Evolutionary conservation across 2,113 vertebrate species (phyloP).

Genomic region (Puffinus mauretanicus): DNA sequence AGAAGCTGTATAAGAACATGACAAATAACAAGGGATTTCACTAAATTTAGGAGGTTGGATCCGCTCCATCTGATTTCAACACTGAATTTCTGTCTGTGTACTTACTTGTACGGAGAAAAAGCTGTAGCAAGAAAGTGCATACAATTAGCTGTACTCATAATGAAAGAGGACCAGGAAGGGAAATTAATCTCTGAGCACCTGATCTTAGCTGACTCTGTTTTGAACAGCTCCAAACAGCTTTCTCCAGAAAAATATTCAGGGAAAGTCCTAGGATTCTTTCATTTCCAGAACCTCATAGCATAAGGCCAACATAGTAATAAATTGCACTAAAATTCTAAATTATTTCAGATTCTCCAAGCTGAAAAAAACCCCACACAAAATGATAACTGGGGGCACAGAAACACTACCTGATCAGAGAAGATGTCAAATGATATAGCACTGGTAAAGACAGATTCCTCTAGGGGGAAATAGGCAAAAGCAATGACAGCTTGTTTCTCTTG

Average conservation of each 20-base stretch:
- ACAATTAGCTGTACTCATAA: not conserved
- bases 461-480: not conserved
- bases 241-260: not conserved
- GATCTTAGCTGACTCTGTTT: not conserved
- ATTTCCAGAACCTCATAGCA: not conserved
- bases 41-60: not conserved
- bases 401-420: not conserved
- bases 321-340: not conserved
- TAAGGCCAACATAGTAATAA: fast-evolving
- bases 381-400: not conserved
- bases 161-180: not conserved
- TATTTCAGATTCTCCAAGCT: not conserved
- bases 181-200: not conserved
- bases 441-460: not conserved
- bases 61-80: not conserved
- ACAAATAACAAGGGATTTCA: not conserved
- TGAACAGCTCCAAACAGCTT: not conserved
- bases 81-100: not conserved
- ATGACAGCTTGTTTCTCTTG: not conserved
- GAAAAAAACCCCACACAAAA: not conserved
- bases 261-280: not conserved
- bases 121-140: not conserved
- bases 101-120: not conserved
- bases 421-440: not conserved
- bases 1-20: not conserved